Conservation (phyloP, 2,113 vertebrate species). For the Tringa solitaria region DNA sequence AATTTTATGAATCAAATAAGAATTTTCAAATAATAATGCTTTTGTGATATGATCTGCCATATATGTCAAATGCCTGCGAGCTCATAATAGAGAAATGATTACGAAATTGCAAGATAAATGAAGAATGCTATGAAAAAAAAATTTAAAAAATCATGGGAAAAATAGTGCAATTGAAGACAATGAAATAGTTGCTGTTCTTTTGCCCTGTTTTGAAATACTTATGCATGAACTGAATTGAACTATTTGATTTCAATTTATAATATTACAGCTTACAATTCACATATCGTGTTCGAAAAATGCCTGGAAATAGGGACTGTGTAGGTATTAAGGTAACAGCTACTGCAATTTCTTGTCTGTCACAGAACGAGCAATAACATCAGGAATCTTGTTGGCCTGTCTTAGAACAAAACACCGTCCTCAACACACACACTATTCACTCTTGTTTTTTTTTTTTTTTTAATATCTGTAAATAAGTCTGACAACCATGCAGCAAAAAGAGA, state of each 20-base stretch:
- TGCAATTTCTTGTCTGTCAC: background rate
- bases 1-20: background rate
- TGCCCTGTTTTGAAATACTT: background rate
- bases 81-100: background rate
- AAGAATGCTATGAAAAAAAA: background rate
- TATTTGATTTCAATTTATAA: background rate
- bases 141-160: background rate
- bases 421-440: background rate
- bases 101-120: background rate
- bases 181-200: background rate
- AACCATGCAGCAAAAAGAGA: background rate
- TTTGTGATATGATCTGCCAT: background rate
- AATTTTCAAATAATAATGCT: background rate
- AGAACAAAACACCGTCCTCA: background rate
- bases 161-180: background rate
- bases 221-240: background rate
- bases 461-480: background rate
- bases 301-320: fast-evolving
- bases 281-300: background rate
- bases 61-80: background rate
- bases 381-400: background rate
- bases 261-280: background rate
- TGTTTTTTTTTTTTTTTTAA: background rate
- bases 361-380: background rate
- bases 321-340: background rate